These are phyloP conservation scores for Zeugodacus cucurbitae DNA, from an alignment of 1,140 invertebrate species.

Conservation along the genomic window DNA sequence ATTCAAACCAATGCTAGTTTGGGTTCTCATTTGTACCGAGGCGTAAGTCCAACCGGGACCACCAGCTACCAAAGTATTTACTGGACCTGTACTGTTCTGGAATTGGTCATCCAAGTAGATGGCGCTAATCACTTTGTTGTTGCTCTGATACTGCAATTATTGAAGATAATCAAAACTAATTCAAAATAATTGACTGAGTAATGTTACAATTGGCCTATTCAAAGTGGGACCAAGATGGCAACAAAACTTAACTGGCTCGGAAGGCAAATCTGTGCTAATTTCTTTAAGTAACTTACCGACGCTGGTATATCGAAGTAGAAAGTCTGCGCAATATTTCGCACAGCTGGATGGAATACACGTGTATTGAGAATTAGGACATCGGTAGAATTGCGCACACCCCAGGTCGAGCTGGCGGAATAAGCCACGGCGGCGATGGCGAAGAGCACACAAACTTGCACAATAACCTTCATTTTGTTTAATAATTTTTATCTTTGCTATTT, in stretches of 20 bases:
- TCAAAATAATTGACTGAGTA: neutral
- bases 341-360: neutral
- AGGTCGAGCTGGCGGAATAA: neutral
- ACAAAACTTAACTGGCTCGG: too few species aligned
- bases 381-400: neutral
- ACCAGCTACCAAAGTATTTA: neutral
- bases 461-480: neutral
- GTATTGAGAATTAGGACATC: neutral
- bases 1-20: neutral
- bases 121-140: neutral
- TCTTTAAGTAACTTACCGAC: neutral
- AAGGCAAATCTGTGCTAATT: neutral
- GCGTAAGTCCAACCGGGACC: constrained; percentile 11
- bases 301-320: neutral
- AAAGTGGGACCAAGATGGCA: too few species aligned
- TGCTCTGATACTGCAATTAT: neutral
- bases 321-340: neutral
- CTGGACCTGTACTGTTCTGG: neutral
- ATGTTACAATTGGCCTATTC: too few species aligned
- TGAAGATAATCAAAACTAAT: neutral
- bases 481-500: neutral
- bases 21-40: constrained; percentile 4
- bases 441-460: neutral
- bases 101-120: constrained; percentile 12
- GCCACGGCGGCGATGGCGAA: neutral